Conservation (phyloP, 1,140 invertebrate genomes). For the Drosophila albomicans region DNA sequence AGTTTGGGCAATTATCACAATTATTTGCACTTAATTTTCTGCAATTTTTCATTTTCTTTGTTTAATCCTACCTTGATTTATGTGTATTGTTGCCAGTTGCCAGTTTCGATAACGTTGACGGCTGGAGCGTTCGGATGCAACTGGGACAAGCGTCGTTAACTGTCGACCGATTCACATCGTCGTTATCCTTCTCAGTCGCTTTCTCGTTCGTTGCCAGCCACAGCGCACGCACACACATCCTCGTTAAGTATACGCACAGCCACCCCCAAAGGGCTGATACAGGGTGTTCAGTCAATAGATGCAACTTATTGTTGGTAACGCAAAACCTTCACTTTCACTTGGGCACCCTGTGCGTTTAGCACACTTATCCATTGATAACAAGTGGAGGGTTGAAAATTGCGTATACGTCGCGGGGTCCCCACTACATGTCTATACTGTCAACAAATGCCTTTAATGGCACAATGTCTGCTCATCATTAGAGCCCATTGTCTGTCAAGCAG, state of each 20-base stretch:
- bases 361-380: slow-evolving; percentile 71
- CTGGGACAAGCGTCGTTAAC: slow-evolving; percentile 78
- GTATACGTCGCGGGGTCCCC: slow-evolving; percentile 57
- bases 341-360: slow-evolving; percentile 57
- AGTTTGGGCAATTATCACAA: slow-evolving; percentile 20
- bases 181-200: slow-evolving; percentile 54
- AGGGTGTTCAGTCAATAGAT: slow-evolving; percentile 44
- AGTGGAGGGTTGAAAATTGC: slow-evolving; percentile 69
- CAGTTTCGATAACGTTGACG: slow-evolving; percentile 75
- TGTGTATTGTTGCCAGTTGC: slow-evolving; percentile 40
- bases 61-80: slow-evolving; percentile 61
- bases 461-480: slow-evolving; percentile 53
- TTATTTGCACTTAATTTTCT: slow-evolving; percentile 18
- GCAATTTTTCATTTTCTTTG: slow-evolving; percentile 7
- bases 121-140: slow-evolving; percentile 83
- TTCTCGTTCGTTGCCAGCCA: slow-evolving; percentile 54
- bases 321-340: background rate
- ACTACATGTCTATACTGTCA: slow-evolving; percentile 20
- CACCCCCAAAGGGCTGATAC: slow-evolving; percentile 56
- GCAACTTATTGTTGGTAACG: background rate
- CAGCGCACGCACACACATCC: slow-evolving; percentile 35
- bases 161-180: slow-evolving; percentile 64
- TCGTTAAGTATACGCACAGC: slow-evolving; percentile 70
- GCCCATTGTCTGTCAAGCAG: slow-evolving; percentile 19
- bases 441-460: slow-evolving; percentile 15